A percentile compares a stretch with the other conserved stretches of the same genome.
phyloP scores from a whole-genome alignment of 2,797 vertebrate genomes.

The Myotis daubentonii region DNA sequence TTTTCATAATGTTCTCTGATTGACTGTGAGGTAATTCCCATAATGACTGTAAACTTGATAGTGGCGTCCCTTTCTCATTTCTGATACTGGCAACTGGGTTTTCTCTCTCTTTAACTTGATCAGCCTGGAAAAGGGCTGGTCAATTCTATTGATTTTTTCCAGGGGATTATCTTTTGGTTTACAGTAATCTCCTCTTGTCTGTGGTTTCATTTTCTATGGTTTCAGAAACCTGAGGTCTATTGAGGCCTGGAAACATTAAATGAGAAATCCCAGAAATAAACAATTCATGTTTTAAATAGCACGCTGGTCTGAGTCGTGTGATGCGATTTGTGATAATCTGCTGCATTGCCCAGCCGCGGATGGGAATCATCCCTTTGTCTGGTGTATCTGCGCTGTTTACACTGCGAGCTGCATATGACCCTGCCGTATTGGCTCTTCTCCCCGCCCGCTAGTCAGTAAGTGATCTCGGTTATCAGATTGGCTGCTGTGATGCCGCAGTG shows the following conservation, averaged over 20 bases:
- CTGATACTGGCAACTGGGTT: background rate
- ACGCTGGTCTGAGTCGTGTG: background rate
- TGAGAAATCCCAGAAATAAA: background rate
- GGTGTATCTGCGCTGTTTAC: no score
- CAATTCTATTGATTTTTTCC: background rate
- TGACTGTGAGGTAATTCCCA: no score
- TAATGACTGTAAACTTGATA: background rate
- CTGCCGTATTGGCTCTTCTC: background rate
- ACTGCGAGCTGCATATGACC: rapidly evolving
- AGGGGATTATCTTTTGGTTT: background rate
- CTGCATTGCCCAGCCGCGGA: background rate
- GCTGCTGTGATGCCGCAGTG: rapidly evolving
- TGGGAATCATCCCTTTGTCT: no score
- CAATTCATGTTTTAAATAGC: background rate
- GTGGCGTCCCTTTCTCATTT: background rate
- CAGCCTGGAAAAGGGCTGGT: background rate
- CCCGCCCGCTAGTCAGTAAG: background rate
- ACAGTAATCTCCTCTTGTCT: background rate
- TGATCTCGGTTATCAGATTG: background rate
- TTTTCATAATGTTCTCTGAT: background rate
- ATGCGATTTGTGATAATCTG: background rate
- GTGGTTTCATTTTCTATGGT: background rate
- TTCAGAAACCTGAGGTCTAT: background rate
- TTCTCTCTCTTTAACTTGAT: background rate
- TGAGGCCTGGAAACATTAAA: background rate